These are phyloP conservation scores for Ceuthmochares aereus DNA, from an alignment of 2,113 vertebrate genomes.

Conservation along the genomic window DNA sequence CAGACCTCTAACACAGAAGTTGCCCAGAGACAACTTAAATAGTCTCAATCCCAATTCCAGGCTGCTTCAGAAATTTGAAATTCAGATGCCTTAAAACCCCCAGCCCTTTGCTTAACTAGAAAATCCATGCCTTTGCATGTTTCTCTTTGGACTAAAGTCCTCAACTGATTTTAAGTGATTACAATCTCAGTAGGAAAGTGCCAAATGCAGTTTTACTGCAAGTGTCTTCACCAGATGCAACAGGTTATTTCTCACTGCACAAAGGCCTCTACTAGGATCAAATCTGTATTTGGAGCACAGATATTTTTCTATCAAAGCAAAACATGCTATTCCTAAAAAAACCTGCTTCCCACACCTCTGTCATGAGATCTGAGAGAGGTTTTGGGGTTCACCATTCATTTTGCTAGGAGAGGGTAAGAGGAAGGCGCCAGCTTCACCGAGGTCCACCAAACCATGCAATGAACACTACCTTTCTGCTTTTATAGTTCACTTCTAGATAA, in stretches of 20 bases:
- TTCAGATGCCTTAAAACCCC: background rate
- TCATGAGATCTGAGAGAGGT: background rate
- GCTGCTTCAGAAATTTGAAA: background rate
- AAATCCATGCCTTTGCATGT: background rate
- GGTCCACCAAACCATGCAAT: background rate
- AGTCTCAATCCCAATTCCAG: background rate
- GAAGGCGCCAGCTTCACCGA: background rate
- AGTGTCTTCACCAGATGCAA: background rate
- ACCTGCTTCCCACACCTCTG: background rate
- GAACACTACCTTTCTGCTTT: background rate
- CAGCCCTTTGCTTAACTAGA: accelerated
- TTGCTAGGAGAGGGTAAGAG: background rate
- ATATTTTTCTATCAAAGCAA: background rate
- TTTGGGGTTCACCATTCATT: background rate
- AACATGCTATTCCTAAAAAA: background rate
- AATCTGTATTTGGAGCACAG: background rate
- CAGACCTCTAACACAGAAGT: background rate
- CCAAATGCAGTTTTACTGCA: background rate
- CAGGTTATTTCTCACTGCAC: background rate
- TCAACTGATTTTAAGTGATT: background rate
- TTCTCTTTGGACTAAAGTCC: background rate
- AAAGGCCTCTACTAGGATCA: background rate
- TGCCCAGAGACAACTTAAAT: background rate
- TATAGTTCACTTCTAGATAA: background rate
- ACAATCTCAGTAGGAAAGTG: background rate